These are phyloP conservation scores for Lepidurus couesii DNA, from an alignment of 1,140 invertebrate genomes.

Conservation along the genomic window DNA sequence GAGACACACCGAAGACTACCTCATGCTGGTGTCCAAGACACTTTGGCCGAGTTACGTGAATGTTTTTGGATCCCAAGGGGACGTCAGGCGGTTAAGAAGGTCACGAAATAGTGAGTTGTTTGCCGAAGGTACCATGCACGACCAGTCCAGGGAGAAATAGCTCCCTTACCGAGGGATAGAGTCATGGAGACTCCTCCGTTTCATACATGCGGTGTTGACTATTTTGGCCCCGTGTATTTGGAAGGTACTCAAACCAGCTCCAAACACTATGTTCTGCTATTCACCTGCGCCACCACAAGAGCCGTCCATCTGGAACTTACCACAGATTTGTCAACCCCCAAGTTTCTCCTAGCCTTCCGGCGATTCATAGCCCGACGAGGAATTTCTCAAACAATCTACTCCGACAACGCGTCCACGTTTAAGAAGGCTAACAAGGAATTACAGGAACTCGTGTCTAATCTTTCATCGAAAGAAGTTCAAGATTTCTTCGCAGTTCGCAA, in stretches of 20 bases:
- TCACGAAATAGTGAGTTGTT: background rate
- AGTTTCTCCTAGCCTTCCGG: slow-evolving; percentile 40
- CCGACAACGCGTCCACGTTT: slow-evolving; percentile 43
- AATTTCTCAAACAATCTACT: slow-evolving; percentile 38
- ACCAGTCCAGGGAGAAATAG: background rate
- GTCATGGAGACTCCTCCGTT: slow-evolving; percentile 30
- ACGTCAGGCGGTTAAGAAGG: background rate
- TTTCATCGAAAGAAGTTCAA: background rate
- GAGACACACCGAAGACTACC: background rate
- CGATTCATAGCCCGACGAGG: slow-evolving; percentile 43
- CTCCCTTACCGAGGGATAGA: slow-evolving; percentile 26
- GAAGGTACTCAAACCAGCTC: slow-evolving; percentile 40
- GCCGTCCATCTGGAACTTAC: slow-evolving; percentile 45
- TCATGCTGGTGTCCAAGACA: background rate
- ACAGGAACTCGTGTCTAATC: background rate
- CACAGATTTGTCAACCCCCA: slow-evolving; percentile 39
- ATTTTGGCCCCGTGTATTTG: slow-evolving; percentile 41
- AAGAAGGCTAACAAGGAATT: slow-evolving; percentile 33
- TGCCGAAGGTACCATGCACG: background rate
- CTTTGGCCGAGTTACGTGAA: slow-evolving; percentile 3
- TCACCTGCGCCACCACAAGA: slow-evolving; percentile 42
- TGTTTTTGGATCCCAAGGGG: background rate
- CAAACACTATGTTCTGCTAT: slow-evolving; percentile 44
- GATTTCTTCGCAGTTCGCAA: background rate
- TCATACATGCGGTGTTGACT: slow-evolving; percentile 40